These are phyloP conservation scores for Empidonax traillii DNA, from an alignment of 2,113 vertebrate genomes.

Conservation along the genomic window DNA sequence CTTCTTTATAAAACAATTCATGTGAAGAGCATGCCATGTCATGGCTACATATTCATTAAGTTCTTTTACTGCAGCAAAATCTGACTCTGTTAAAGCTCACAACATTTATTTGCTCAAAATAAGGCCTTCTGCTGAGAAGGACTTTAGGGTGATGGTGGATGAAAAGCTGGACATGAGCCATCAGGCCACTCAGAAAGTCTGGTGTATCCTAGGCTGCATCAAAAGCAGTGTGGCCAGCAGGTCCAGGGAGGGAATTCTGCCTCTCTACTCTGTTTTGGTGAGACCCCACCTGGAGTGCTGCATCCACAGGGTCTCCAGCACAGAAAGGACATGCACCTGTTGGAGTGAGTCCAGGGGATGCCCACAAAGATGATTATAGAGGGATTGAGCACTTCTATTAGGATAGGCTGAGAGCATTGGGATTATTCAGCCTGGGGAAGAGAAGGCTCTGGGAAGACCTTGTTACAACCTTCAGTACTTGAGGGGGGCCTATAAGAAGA, in stretches of 20 bases:
- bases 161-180: not conserved
- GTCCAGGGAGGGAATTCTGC: not conserved
- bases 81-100: not conserved
- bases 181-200: not conserved
- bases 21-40: not conserved
- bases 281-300: not conserved
- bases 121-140: not conserved
- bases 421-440: not conserved
- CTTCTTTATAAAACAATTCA: not conserved
- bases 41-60: not conserved
- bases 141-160: not conserved
- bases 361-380: not conserved
- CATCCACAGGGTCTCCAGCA: not conserved
- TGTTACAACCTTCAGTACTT: not conserved
- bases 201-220: not conserved
- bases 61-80: not conserved
- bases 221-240: not conserved
- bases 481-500: not conserved
- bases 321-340: not conserved
- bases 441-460: not conserved
- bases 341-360: not conserved
- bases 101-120: not conserved
- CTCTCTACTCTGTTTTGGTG: not conserved
- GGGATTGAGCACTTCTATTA: not conserved
- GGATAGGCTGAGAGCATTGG: not conserved